Base-by-base conservation (phyloP, 2,797 vertebrate genomes). In the Phoeniculus purpureus region DNA sequence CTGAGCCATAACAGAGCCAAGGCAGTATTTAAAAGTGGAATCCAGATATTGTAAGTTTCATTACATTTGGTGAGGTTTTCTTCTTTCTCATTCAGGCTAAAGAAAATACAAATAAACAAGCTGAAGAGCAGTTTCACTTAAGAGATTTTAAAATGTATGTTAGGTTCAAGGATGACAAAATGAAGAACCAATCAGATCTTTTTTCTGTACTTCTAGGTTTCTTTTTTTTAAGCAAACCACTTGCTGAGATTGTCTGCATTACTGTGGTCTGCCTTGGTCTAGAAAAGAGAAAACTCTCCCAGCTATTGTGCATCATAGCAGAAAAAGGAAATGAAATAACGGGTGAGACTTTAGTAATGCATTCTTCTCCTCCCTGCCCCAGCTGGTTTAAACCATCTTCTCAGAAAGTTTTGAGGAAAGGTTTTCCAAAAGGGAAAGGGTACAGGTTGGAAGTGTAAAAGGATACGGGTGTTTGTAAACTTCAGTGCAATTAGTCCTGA, bases 211-310 rank as follows among this genome's bases (percentile, higher is more conserved):
- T 87, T 81, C 86, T 80, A 86, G 92, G 81, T 75, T 90, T 91
- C 85, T 91, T 77, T 92, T 79, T 86, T 93, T 87, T 51, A 81
- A 92, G 89, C 74, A 93, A 94, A 89, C 86, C 91, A 72, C 92
- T 95, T 92, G 93, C 95, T 87, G 90, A 89, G 88, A 95, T 85
- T 89, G 88, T 96, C 92, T 96, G 90, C 91, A 93, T 92, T 94
- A 74, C 86, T 93, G 95, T 95, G 96, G 93, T 96, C 92, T 95
- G 92, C 89, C 94, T 95, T 79, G 70, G 87, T 89, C 94, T 88
- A 75, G 86, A 85, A 95, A 95, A 96, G 84, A 94, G 91, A 95
- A 96, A 96, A 88, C 71, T 68, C 50, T 89, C 94, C 81, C 87
- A 94, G 76, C 74, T 84, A 95, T 91, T 96, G 94, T 81, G 73